Base-by-base conservation (phyloP, 2,797 vertebrate species). In the Phylloscopus collybita region DNA sequence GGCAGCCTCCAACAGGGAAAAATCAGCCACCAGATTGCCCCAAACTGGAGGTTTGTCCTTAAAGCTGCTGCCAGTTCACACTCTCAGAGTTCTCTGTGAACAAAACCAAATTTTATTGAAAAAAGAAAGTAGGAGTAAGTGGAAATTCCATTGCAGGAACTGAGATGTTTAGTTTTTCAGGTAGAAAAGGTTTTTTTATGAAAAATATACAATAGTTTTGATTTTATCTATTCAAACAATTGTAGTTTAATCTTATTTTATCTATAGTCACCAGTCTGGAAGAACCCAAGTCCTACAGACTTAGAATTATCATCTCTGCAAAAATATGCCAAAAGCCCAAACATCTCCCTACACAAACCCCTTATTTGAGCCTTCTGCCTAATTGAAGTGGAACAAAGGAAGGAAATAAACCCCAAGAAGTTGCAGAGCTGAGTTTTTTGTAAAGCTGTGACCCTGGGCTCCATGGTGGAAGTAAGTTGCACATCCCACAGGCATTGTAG, bases 281-380 rank as follows among this genome's bases (percentile, higher is more conserved):
- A 72, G 50, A 74, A 30, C 18, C 22, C 62, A 34, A 34, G 34
- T 19, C 49, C 13, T 50, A 16, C 3, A 85, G 36, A 86, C 88
- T 95, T 96, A 95, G 93, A 59, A 79, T 94, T 84, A 60, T 8
- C 36, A 8, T 88, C 90, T 38, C 36, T 38, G 36, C 36, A 38
- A 38, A 38, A 38, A 38, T 38, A 38, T 38, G 36, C 36, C 36
- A 38, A 38, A 38, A 38, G 8, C 36, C 36, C 36, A 38, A 38
- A 38, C 36, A 38, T 38, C 36, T 38, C 36, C 36, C 36, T 38
- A 38, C 36, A 38, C 36, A 38, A 38, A 38, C 36, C 36, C 36
- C 36, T 38, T 38, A 38, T 38, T 38, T 38, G 36, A 38, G 36
- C 36, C 36, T 38, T 67, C 47, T 56, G 26, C n/a, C 13, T 49